Evolutionary conservation across 2,113 vertebrate genomes (phyloP), one percentile per base, ranked within the genome.

Genomic region (Arothron firmamentum): DNA sequence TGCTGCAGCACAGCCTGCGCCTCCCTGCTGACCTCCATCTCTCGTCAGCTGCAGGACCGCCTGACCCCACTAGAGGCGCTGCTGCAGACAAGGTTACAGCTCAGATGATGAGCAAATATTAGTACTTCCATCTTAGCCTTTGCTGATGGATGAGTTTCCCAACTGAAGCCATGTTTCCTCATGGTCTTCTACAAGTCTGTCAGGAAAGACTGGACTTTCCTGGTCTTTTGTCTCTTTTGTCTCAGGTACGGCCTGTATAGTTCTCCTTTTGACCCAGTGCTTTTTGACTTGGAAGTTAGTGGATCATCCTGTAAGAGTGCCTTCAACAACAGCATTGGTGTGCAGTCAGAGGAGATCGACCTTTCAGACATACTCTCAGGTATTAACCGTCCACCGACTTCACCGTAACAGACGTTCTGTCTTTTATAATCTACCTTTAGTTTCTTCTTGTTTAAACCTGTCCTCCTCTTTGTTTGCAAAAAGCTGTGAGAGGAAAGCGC

Each of bases 281-380:
- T 99, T 13, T 99, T 99, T 88, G 96, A 99, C 89, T 87, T 99
- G 90, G 97, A 99, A 88, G 94, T 99, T 90, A 96, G 92, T 64
- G 97, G 96, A n/a, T 98, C 96, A 43, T 96, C 96, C 56, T 99
- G 96, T 89, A 99, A 97, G 89, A 99, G 94, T 60, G 87, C 95
- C 1, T 97, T 93, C 80, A 97, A 92, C 85, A 96, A 94, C 90
- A 96, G 91, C 85, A 93, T 95, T 52, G 93, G 95, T 46, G 92
- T 96, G 52, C 96, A 97, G 74, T 97, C 97, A 41, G 97, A 99
- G 79, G 97, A 99, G 90, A 99, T 99, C 54, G 97, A 99, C 88
- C 92, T 99, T 59, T 98, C 96, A 52, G 97, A 99, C 88, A 94
- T 99, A 60, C 91, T 99, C n/a, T 95, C 95, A 94, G 97, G 97